Evolutionary conservation across 2,113 vertebrate genomes (phyloP).

Genomic region (Apistogramma diplotaenia): DNA sequence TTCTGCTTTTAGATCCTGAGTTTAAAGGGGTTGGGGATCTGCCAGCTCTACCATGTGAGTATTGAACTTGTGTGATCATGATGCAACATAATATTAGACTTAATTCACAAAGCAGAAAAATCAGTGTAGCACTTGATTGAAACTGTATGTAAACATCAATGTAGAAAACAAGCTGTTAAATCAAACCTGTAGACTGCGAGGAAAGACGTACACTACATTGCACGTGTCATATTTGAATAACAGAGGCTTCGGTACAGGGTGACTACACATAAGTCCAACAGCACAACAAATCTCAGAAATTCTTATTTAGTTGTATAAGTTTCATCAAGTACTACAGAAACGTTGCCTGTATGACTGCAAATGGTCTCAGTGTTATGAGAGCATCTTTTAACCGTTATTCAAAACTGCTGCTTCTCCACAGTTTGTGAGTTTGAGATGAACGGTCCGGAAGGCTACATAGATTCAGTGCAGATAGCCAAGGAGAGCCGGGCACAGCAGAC

Average conservation of each 20-base stretch:
- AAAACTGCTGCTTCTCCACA: constrained; percentile 51
- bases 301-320: background rate
- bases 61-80: constrained; percentile 9
- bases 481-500: constrained; percentile 84
- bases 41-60: constrained; percentile 91
- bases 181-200: background rate
- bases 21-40: constrained; percentile 87
- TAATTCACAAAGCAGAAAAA: background rate
- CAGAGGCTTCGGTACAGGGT: background rate
- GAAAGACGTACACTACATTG: background rate
- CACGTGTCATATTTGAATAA: background rate
- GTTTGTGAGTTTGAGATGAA: constrained; percentile 97
- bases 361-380: background rate
- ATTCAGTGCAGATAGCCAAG: constrained; percentile 86
- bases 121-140: background rate
- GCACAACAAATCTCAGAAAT: background rate
- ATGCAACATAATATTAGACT: background rate
- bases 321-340: background rate
- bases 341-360: background rate
- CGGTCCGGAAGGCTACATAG: constrained; percentile 92
- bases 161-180: background rate
- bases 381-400: background rate
- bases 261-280: background rate
- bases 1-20: constrained; percentile 89
- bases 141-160: background rate